Evolutionary conservation across 2,888 invertebrate species (phyloP), one percentile per base, ranked within the genome.

Genomic region (Tryphoninae sp.): DNA sequence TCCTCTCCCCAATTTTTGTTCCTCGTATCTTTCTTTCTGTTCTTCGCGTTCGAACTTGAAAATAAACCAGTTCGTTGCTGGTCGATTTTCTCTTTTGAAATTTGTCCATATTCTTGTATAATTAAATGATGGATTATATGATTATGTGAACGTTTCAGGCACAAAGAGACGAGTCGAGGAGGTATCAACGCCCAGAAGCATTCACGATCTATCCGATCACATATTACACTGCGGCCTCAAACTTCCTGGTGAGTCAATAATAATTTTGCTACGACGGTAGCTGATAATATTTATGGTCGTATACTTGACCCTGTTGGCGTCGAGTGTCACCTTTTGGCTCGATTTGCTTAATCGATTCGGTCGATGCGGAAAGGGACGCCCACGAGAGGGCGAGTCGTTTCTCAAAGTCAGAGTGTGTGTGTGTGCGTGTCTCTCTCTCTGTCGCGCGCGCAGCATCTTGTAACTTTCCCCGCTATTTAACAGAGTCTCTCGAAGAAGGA

Each of bases 191-290:
- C 95, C 95, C 83, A 94, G 94, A 89, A 93, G 93, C 84, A 95
- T 95, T 88, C 93, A 93, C 81, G 95, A 95, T 88, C 91, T 95
- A 86, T 94, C 95, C 80, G 95, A 95, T 90, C 94, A 94, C 89
- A 93, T 95, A 83, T 92, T 95, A 84, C 94, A 94, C 92, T 95
- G 95, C 83, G 95, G 95, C 87, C 94, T 95, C 88, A 94, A 94
- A 91, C 93, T 95, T 90, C 95, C 95, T 91, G 95, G 95, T 95
- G 92, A 93, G 93, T 89, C 65, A n/a, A 78, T 55, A 59, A 45
- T 45, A 45, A 13, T 45, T 45, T 45, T 45, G 11, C 45, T 13
- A 45, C 13, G 45, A 13, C 45, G 45, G 13, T 45, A 13, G 13
- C 9, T 45, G 33, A 33, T 23, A 13, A 11, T 61, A 67, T 42